Evolutionary conservation across 2,113 vertebrate genomes (phyloP).

Genomic region (Chaetodon auriga): DNA sequence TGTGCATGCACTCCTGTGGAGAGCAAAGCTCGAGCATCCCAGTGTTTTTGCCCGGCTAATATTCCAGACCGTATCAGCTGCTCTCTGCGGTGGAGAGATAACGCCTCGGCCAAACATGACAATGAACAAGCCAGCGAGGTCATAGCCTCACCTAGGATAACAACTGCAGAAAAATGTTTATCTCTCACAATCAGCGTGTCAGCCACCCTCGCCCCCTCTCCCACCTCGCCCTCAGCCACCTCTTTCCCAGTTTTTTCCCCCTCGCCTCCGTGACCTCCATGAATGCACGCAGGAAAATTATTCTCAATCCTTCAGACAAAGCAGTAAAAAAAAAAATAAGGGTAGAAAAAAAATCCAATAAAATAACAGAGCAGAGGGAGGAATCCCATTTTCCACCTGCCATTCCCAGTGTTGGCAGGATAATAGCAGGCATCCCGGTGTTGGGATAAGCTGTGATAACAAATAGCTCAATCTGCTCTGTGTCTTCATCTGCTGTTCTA

Average conservation of each 20-base stretch:
- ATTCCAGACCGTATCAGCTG: conserved; percentile 66
- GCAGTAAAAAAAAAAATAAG: conserved; percentile 20
- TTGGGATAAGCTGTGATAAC: conserved; percentile 78
- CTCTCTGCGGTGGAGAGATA: conserved; percentile 72
- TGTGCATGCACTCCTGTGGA: conserved; percentile 17
- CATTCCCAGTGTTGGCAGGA: conserved; percentile 69
- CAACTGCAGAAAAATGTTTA: conserved; percentile 72
- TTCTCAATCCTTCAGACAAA: conserved; percentile 42
- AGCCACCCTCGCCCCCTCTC: conserved; percentile 51
- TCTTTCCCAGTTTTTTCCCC: conserved; percentile 21
- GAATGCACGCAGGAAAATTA: conserved; percentile 39
- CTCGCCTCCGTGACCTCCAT: conserved; percentile 54
- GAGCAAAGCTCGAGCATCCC: conserved; percentile 43
- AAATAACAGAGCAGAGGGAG: conserved; percentile 58
- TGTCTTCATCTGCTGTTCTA: conserved; percentile 71
- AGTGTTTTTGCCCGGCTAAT: conserved; percentile 52
- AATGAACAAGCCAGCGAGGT: conserved; percentile 71
- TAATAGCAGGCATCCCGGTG: conserved; percentile 69
- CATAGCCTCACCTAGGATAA: conserved; percentile 62
- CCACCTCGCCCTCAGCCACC: conserved; percentile 49
- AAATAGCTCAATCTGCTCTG: conserved; percentile 79
- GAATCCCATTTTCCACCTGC: conserved; percentile 79
- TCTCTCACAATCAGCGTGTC: conserved; percentile 73
- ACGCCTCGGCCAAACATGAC: conserved; percentile 60
- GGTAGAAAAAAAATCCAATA: conserved; percentile 50